These are phyloP conservation scores for Chaetorhynchus papuensis DNA, from an alignment of 2,113 vertebrate species.

Conservation along the genomic window DNA sequence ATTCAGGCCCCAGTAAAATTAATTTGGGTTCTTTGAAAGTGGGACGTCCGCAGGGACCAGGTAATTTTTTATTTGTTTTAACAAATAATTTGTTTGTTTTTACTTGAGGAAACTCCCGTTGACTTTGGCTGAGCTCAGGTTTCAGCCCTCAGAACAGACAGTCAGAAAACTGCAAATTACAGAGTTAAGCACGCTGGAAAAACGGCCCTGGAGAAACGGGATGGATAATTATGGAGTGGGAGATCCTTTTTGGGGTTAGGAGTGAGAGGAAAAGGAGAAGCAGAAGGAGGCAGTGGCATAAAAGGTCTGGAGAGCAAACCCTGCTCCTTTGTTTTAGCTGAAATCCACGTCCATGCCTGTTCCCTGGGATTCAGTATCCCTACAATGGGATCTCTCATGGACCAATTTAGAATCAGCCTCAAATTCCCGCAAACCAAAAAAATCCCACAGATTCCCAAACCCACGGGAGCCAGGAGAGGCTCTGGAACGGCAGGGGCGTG, in stretches of 20 bases:
- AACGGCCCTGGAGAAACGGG: background rate
- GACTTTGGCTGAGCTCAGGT: background rate
- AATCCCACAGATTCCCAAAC: background rate
- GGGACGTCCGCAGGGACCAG: background rate
- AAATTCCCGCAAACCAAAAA: conserved; percentile 14
- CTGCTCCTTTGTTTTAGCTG: background rate
- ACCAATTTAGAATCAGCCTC: background rate
- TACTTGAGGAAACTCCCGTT: background rate
- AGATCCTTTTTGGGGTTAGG: background rate
- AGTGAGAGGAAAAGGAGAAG: background rate
- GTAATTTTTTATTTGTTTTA: background rate
- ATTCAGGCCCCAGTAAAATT: background rate
- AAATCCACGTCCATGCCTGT: background rate
- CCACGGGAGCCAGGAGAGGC: background rate
- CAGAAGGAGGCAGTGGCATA: background rate
- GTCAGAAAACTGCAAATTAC: background rate
- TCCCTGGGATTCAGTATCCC: background rate
- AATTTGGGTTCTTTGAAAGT: background rate
- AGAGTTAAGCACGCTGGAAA: background rate
- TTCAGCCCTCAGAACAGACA: background rate
- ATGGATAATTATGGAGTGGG: background rate
- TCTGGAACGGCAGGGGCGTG: background rate
- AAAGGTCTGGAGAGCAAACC: background rate
- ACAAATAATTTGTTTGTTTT: background rate
- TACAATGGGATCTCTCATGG: background rate